A percentile compares a stretch with the other conserved stretches of the same genome.
phyloP scores from a whole-genome alignment of 2,797 vertebrate species.

The Schizopygopsis malacanthus region DNA sequence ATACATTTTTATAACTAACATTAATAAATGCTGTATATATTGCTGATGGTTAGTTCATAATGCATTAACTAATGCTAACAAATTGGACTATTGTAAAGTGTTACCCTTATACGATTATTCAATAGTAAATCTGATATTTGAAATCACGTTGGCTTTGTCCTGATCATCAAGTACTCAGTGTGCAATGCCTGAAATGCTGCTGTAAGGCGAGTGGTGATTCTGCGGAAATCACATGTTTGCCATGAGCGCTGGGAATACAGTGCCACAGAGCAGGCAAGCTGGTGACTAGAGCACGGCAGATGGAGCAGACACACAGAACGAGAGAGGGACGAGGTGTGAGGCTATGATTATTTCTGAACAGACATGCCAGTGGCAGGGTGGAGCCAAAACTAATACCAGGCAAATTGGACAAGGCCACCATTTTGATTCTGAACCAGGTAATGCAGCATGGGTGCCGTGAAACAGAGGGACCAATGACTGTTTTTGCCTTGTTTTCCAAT shows the following conservation, averaged over 20 bases:
- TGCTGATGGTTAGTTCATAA: not conserved
- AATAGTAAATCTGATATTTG: not conserved
- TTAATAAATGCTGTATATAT: not conserved
- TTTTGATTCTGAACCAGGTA: conserved; percentile 20
- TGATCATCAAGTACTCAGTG: not conserved
- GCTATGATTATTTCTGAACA: conserved; percentile 40
- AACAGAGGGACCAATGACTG: not conserved
- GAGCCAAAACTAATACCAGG: conserved; percentile 54
- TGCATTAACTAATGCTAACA: not conserved
- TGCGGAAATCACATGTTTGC: conserved; percentile 58
- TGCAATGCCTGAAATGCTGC: conserved; percentile 18
- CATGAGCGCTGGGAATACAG: conserved; percentile 60
- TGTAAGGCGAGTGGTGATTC: not conserved
- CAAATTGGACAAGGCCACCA: conserved; percentile 24
- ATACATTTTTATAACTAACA: not conserved
- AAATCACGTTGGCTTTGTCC: not conserved
- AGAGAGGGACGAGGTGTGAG: conserved; percentile 38
- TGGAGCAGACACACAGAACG: conserved; percentile 57
- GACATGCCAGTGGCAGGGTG: conserved; percentile 33
- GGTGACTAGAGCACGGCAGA: conserved; percentile 70
- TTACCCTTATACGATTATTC: not conserved
- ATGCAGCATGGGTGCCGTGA: conserved; percentile 4
- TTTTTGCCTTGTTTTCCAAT: not conserved
- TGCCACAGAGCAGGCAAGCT: conserved; percentile 65
- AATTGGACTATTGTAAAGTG: not conserved